Conservation (phyloP, 2,888 invertebrate genomes). For the Stictocephala bisonia region DNA sequence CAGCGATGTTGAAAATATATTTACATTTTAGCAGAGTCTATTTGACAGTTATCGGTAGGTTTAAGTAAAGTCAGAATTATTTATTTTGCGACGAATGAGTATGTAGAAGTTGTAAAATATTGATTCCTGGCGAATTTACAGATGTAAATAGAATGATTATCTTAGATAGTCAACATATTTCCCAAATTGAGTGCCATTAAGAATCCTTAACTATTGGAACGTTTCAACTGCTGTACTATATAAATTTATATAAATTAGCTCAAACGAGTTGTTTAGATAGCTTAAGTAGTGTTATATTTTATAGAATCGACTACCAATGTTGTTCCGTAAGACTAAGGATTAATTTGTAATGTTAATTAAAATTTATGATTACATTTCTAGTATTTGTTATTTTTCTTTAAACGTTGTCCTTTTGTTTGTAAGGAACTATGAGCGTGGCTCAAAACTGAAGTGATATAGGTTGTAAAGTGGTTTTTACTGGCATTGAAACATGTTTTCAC, state of each 20-base stretch:
- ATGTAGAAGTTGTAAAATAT: not conserved
- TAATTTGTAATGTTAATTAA: slow-evolving; percentile 24
- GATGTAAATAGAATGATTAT: slow-evolving; percentile 28
- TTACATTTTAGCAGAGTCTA: slow-evolving; percentile 23
- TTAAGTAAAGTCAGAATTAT: slow-evolving; percentile 25
- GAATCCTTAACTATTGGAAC: slow-evolving; percentile 21
- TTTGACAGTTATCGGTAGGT: slow-evolving; percentile 22
- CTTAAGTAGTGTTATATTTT: slow-evolving; percentile 40
- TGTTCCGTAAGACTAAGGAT: slow-evolving; percentile 15
- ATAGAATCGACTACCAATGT: slow-evolving; percentile 25
- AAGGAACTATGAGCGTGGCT: no score
- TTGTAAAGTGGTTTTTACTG: no score
- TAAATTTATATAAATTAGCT: slow-evolving; percentile 36
- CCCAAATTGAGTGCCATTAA: slow-evolving; percentile 40
- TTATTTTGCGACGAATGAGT: slow-evolving; percentile 24
- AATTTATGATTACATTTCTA: slow-evolving; percentile 2
- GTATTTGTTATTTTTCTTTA: not conserved
- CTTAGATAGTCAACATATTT: not conserved
- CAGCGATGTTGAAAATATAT: slow-evolving; percentile 30
- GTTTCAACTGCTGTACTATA: slow-evolving; percentile 37
- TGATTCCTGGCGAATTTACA: not conserved
- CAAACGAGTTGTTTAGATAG: slow-evolving; percentile 37
- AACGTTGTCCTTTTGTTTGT: no score
- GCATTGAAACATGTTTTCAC: no score
- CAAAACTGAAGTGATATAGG: no score